A percentile compares a stretch with the other conserved stretches of the same genome.
Conservation (phyloP, 2,113 vertebrate genomes). For the Carollia perspicillata region DNA sequence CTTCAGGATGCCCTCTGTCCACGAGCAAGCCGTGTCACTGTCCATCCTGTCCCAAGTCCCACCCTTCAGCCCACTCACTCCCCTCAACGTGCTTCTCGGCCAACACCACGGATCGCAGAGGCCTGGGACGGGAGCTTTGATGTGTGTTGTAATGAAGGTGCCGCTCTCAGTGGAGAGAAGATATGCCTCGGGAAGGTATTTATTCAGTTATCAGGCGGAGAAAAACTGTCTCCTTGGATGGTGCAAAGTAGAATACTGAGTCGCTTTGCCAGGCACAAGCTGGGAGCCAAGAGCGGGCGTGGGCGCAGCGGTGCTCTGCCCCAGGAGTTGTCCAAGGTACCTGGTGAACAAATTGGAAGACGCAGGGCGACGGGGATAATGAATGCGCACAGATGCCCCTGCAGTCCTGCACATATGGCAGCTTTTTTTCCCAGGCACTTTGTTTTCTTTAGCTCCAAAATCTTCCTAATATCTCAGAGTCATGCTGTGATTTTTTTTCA, state of each 20-base stretch:
- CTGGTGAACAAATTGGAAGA: slow-evolving; percentile 55
- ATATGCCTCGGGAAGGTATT: neutral
- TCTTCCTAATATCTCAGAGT: slow-evolving; percentile 48
- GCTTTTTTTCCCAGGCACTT: slow-evolving; percentile 34
- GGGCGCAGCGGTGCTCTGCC: neutral
- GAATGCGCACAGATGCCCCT: slow-evolving; percentile 18
- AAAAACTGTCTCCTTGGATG: neutral
- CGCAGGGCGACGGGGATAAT: neutral
- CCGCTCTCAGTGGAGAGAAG: neutral
- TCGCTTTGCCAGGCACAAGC: neutral
- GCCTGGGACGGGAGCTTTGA: neutral
- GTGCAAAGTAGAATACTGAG: neutral
- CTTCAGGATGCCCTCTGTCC: neutral
- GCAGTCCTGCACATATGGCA: slow-evolving; percentile 38
- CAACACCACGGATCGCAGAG: neutral
- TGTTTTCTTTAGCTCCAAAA: slow-evolving; percentile 44
- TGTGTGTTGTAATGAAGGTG: neutral
- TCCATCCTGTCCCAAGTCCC: neutral
- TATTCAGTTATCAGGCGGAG: neutral
- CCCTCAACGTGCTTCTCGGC: neutral
- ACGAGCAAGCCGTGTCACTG: neutral
- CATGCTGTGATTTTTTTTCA: slow-evolving; percentile 57
- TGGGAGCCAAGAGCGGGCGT: neutral
- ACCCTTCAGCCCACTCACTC: neutral
- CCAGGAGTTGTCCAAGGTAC: slow-evolving; percentile 13